Base-by-base conservation (phyloP, 2,797 vertebrate species). In the Buceros bicornis region DNA sequence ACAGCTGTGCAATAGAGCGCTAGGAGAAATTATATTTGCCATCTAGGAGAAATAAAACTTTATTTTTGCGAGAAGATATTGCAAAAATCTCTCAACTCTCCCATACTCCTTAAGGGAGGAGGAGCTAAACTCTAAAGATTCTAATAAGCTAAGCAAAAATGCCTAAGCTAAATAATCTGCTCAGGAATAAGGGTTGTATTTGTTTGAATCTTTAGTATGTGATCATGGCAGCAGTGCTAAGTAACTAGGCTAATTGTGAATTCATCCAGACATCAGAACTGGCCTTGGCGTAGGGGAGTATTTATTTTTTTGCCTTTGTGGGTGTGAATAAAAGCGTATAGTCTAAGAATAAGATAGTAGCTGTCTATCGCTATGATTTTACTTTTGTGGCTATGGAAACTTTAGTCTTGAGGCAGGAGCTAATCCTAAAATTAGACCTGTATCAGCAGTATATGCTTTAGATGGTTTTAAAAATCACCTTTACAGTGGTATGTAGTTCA, bases 121-220 rank as follows among this genome's bases (percentile, higher is more conserved):
- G 67, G 69, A 81, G 48, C 56, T 93, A 66, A 95, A 87, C 58
- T 87, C 28, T 78, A 56, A 84, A 67, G 45, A 57, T 50, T 90
- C 56, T 70, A 79, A 37, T 87, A 85, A 84, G 60, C 74, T 56
- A 37, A 79, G 80, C 28, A 94, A 89, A 95, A 95, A 80, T 92
- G 73, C 26, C 45, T 87, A 54, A 92, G 48, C 73, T 64, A 50
- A 91, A 66, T 87, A 90, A 73, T 82, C 87, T 90, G 19, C 25
- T 84, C 56, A 64, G 80, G 53, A 93, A 47, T 84, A 95, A 83
- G 60, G 21, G 33, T 61, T 83, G 33, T 66, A 5, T 95, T 90
- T 91, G 48, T 92, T 83, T 69, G n/a, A 79, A 35, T 93, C 65
- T 45, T 65, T 88, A 81, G 21, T 90, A 40, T 13, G 40, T 81